phyloP scores from a whole-genome alignment of 2,888 invertebrate species.

The Athalia circularis region DNA sequence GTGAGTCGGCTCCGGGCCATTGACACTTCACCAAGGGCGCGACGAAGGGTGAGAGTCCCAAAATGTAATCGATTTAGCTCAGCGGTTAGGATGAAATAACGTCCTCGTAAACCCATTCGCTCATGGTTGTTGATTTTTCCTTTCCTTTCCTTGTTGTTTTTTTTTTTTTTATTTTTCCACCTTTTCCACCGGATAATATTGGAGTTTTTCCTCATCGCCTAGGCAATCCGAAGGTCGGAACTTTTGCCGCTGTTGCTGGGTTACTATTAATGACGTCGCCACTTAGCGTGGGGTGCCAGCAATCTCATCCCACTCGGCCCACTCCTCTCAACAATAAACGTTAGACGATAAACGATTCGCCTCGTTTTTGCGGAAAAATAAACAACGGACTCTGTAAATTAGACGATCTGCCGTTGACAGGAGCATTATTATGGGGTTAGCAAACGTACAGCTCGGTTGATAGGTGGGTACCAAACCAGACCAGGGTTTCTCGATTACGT shows the following conservation, averaged over 20 bases:
- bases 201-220: no score
- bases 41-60: background rate
- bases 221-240: no score
- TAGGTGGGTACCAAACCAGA: background rate
- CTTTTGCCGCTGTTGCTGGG: background rate
- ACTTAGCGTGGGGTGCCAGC: slow-evolving; percentile 24
- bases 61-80: slow-evolving; percentile 16
- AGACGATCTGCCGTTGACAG: slow-evolving; percentile 40
- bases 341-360: background rate
- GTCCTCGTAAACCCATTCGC: no score
- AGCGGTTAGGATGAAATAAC: background rate
- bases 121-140: no score
- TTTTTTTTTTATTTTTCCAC: no score
- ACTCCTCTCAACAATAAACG: background rate
- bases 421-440: slow-evolving; percentile 17
- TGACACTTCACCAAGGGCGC: background rate
- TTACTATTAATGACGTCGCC: slow-evolving; percentile 24
- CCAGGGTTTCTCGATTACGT: slow-evolving; percentile 7
- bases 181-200: no score
- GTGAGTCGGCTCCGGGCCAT: slow-evolving; percentile 4
- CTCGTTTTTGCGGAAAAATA: slow-evolving; percentile 13
- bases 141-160: no score
- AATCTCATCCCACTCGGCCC: background rate
- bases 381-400: slow-evolving; percentile 38
- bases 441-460: background rate